Percentiles rank a stretch among this genome's conserved stretches.
Evolutionary conservation across 2,888 invertebrate species (phyloP).

Genomic region (Phortica magna): DNA sequence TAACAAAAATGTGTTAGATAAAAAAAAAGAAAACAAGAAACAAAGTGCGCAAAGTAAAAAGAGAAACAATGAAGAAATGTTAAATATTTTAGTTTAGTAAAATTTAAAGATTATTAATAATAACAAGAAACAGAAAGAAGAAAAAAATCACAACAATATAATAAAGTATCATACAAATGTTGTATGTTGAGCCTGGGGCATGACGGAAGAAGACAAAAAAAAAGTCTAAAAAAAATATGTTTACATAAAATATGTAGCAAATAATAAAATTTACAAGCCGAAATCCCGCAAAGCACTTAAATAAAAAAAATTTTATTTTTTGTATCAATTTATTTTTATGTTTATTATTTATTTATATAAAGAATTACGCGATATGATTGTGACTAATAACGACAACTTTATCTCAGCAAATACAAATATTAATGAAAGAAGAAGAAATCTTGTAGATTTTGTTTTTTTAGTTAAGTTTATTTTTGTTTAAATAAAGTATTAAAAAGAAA

Average conservation of each 20-base stretch:
- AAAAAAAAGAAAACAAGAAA: background rate
- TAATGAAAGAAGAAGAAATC: constrained; percentile 18
- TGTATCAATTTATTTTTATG: constrained; percentile 60
- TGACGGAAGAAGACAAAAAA: background rate
- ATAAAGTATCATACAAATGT: constrained; percentile 10
- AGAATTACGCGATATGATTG: background rate
- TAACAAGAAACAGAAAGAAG: constrained; percentile 30
- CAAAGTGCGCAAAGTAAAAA: background rate
- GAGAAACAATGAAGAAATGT: constrained; percentile 57
- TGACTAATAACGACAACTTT: constrained; percentile 14
- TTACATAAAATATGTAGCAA: constrained; percentile 62
- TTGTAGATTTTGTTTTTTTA: constrained; percentile 29
- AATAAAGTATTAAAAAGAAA: constrained; percentile 19
- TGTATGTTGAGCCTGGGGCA: background rate
- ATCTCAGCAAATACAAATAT: constrained; percentile 12
- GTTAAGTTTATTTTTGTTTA: constrained; percentile 26
- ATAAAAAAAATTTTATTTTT: constrained; percentile 50
- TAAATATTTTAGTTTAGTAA: constrained; percentile 71
- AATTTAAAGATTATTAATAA: constrained; percentile 55
- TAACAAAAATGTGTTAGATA: background rate
- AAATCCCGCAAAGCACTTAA: background rate
- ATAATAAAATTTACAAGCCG: background rate
- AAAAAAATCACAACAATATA: constrained; percentile 18
- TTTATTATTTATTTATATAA: constrained; percentile 30
- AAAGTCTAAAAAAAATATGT: constrained; percentile 47